These are phyloP conservation scores for Lordiphosa fenestrarum DNA, from an alignment of 2,888 invertebrate species.

Conservation along the genomic window DNA sequence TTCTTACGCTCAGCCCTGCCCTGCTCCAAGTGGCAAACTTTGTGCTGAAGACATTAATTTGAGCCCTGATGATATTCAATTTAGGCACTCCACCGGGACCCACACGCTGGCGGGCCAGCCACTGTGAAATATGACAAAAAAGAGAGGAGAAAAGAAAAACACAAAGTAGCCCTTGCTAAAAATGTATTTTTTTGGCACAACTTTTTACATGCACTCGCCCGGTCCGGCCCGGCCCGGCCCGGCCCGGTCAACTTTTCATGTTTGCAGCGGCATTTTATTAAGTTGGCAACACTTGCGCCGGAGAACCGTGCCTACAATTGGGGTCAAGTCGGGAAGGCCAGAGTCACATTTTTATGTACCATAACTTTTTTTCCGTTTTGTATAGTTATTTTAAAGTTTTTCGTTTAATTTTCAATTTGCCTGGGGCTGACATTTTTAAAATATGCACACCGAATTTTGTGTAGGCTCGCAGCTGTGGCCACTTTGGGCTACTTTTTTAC, in stretches of 20 bases:
- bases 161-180: slow-evolving; percentile 29
- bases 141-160: slow-evolving; percentile 14
- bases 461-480: slow-evolving; percentile 50
- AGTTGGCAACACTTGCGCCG: slow-evolving; percentile 70
- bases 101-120: slow-evolving; percentile 49
- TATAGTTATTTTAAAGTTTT: slow-evolving; percentile 74
- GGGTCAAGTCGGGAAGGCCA: slow-evolving; percentile 48
- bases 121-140: slow-evolving; percentile 71
- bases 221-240: slow-evolving; percentile 42
- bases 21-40: slow-evolving; percentile 67
- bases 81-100: slow-evolving; percentile 71
- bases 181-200: slow-evolving; percentile 68
- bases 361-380: slow-evolving; percentile 25
- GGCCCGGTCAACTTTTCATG: slow-evolving; percentile 67
- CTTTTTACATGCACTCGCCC: slow-evolving; percentile 54
- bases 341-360: slow-evolving; percentile 36
- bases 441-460: slow-evolving; percentile 27
- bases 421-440: slow-evolving; percentile 65
- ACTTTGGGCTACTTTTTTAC: slow-evolving; percentile 19
- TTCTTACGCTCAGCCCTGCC: slow-evolving; percentile 24
- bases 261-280: slow-evolving; percentile 69
- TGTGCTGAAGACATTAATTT: slow-evolving; percentile 75
- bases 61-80: slow-evolving; percentile 77
- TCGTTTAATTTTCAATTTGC: slow-evolving; percentile 75
- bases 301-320: slow-evolving; percentile 56